Evolutionary conservation across 2,113 vertebrate species (phyloP).

Genomic region (Leucopsar rothschildi): DNA sequence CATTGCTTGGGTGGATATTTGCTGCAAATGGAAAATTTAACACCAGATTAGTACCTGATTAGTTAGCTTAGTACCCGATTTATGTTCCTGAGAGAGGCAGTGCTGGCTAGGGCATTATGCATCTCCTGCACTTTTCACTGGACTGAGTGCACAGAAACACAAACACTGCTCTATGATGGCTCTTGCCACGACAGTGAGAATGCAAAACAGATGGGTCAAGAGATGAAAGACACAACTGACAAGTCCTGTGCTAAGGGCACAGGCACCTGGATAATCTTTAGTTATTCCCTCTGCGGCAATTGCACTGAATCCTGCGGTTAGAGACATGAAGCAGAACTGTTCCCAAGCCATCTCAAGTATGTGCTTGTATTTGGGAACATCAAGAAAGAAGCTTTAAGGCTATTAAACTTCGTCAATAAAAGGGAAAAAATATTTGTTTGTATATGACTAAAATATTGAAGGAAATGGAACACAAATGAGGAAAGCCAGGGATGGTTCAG

Average conservation of each 20-base stretch:
- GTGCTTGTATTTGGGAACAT: not conserved
- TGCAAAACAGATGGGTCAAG: not conserved
- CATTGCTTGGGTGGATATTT: not conserved
- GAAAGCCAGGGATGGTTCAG: not conserved
- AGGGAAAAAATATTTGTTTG: not conserved
- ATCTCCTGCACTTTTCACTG: not conserved
- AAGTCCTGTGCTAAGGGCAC: not conserved
- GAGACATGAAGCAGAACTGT: accelerated
- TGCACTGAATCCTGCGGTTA: not conserved
- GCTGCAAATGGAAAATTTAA: not conserved
- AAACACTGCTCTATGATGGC: not conserved
- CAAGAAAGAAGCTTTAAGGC: not conserved
- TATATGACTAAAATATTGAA: not conserved
- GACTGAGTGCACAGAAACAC: accelerated
- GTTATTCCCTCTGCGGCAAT: not conserved
- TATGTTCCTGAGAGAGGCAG: not conserved
- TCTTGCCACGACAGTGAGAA: not conserved
- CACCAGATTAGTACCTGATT: not conserved
- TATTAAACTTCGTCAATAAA: not conserved
- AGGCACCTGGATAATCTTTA: not conserved
- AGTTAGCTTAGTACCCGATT: not conserved
- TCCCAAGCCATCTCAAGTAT: not conserved
- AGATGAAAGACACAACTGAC: not conserved
- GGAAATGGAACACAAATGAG: not conserved
- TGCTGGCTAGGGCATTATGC: not conserved